A percentile compares a stretch with the other conserved stretches of the same genome.
Conservation (phyloP, 23 tunicate species). For the Phallusia fumigata region DNA sequence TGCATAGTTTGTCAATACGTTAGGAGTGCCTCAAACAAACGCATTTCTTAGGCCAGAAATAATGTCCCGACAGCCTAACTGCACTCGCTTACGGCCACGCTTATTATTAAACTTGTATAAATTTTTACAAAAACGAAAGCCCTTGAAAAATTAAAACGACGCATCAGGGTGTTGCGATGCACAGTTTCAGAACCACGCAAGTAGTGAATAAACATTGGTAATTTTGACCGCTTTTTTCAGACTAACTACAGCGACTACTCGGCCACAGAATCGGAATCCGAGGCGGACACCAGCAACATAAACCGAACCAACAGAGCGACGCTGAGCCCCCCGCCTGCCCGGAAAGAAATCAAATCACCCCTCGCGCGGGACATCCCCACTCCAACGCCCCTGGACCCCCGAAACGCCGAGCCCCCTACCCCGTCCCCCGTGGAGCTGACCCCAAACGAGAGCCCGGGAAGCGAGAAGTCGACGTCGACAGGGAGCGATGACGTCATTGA, state of each 20-base stretch:
- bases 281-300: background rate
- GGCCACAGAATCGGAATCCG: constrained; percentile 25
- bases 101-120: background rate
- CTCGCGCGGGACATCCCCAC: constrained; percentile 6
- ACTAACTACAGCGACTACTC: constrained; percentile 4
- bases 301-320: background rate
- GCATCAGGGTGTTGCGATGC: no score
- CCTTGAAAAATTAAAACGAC: background rate
- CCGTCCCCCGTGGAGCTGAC: background rate
- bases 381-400: constrained; percentile 3
- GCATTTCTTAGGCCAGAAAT: no score
- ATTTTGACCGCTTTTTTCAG: background rate
- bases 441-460: background rate
- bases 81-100: no score
- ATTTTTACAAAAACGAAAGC: background rate
- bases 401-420: background rate
- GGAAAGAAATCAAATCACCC: constrained; percentile 6
- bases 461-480: constrained; percentile 22
- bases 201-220: background rate
- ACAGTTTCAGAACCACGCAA: no score
- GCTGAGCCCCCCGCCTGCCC: background rate
- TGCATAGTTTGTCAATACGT: no score
- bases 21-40: no score
- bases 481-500: constrained; percentile 45
- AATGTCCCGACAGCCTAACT: no score